Conservation (phyloP, 2,888 invertebrate genomes). For the Phrixothrix hirtus region DNA sequence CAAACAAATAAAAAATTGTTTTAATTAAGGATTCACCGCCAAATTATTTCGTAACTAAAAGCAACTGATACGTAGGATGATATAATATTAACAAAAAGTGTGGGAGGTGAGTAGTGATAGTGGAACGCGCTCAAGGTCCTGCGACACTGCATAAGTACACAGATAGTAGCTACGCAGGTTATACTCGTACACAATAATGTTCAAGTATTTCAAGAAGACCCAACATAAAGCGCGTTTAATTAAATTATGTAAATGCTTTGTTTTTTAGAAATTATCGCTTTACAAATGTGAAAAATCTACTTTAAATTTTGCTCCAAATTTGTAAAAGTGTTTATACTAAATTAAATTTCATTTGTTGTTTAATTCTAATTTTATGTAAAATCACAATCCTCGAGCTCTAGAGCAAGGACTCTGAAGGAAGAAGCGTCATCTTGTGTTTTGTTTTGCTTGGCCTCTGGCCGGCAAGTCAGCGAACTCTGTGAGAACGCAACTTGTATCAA, state of each 20-base stretch:
- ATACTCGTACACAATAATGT: constrained; percentile 17
- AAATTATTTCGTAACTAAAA: constrained; percentile 27
- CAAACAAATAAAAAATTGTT: constrained; percentile 8
- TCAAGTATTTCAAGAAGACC: too few relatives aligned
- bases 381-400: constrained; percentile 16
- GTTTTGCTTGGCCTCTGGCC: constrained; percentile 55
- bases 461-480: constrained; percentile 57
- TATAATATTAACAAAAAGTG: constrained; percentile 27
- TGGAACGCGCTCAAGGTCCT: constrained; percentile 34
- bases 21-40: constrained; percentile 17
- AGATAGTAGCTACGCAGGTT: too few relatives aligned
- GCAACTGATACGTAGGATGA: constrained; percentile 32
- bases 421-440: constrained; percentile 53
- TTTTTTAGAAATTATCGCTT: too few relatives aligned
- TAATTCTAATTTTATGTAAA: not conserved
- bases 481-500: constrained; percentile 53
- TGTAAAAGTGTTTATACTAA: not conserved
- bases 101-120: constrained; percentile 33
- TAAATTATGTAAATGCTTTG: not conserved
- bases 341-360: not conserved
- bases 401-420: constrained; percentile 34
- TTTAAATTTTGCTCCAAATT: not conserved
- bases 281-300: not conserved
- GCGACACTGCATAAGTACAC: constrained; percentile 21
- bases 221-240: too few relatives aligned